Conservation (phyloP, 1,140 invertebrate genomes). For the Meloidogyne hapla region DNA sequence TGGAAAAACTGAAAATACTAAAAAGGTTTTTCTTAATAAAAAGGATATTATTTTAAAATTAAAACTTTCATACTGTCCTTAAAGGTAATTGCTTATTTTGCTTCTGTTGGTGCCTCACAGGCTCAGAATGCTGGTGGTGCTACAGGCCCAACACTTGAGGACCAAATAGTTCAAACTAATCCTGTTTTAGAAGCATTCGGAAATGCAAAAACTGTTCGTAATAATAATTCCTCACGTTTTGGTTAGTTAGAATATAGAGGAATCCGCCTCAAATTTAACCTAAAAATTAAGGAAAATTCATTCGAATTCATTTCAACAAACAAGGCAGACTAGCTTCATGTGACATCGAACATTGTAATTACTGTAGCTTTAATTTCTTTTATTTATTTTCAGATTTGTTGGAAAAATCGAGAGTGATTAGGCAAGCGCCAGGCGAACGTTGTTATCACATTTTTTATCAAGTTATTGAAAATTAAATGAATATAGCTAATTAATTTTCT, state of each 20-base stretch:
- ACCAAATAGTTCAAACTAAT: constrained; percentile 98
- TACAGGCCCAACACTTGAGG: constrained; percentile 70
- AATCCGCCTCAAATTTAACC: background rate
- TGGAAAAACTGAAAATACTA: constrained; percentile 73
- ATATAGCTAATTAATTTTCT: background rate
- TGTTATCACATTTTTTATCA: constrained; percentile 79
- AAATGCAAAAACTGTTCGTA: constrained; percentile 99
- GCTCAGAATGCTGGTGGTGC: constrained; percentile 31
- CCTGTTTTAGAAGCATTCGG: constrained; percentile 98
- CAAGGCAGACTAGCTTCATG: constrained; percentile 99
- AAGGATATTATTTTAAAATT: no score
- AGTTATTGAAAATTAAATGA: constrained; percentile 1
- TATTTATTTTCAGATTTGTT: constrained; percentile 77
- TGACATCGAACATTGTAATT: constrained; percentile 99
- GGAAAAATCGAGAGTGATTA: constrained; percentile 99
- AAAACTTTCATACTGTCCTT: background rate
- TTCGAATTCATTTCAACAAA: constrained; percentile 99
- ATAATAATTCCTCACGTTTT: constrained; percentile 93
- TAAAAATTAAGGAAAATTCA: constrained; percentile 77
- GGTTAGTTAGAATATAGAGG: constrained; percentile 79
- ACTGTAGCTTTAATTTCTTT: constrained; percentile 51
- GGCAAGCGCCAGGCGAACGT: constrained; percentile 92
- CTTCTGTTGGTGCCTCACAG: constrained; percentile 68
- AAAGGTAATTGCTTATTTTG: constrained; percentile 71
- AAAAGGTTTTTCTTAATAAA: constrained; percentile 67